Conservation (phyloP, 2,797 vertebrate genomes). For the Trachurus trachurus region DNA sequence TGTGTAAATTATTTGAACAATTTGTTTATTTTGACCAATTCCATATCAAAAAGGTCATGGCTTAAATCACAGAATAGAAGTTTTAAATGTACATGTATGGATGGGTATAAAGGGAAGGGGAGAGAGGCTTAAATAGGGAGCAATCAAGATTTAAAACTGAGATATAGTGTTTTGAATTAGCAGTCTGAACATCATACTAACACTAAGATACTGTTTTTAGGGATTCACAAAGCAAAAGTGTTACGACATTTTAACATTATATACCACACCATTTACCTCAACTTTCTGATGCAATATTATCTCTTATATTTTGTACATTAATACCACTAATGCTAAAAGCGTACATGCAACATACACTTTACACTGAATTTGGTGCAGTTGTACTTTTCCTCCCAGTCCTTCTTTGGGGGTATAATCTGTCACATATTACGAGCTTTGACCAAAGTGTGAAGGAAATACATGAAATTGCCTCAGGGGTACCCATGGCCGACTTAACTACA, state of each 20-base stretch:
- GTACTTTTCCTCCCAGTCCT: slow-evolving; percentile 43
- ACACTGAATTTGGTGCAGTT: slow-evolving; percentile 48
- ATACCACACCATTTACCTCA: not conserved
- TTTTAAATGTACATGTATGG: slow-evolving; percentile 34
- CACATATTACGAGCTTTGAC: slow-evolving; percentile 82
- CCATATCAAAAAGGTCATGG: slow-evolving; percentile 59
- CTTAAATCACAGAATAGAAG: slow-evolving; percentile 31
- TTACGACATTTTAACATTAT: not conserved
- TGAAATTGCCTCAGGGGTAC: slow-evolving; percentile 78
- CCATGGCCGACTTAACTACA: slow-evolving; percentile 85
- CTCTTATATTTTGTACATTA: slow-evolving; percentile 9
- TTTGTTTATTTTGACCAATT: slow-evolving; percentile 77
- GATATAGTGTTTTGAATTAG: not conserved
- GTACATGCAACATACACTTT: slow-evolving; percentile 29
- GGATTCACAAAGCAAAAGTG: not conserved
- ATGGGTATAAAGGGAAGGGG: slow-evolving; percentile 9
- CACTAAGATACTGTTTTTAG: not conserved
- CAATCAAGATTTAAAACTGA: not conserved
- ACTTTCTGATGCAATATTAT: not conserved
- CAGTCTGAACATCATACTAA: not conserved
- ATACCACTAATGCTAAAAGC: slow-evolving; percentile 11
- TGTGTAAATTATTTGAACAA: slow-evolving; percentile 76
- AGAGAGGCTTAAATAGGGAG: slow-evolving; percentile 15
- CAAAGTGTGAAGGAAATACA: slow-evolving; percentile 88
- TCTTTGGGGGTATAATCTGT: slow-evolving; percentile 78